Evolutionary conservation across 2,113 vertebrate species (phyloP).

Genomic region (Delphinus delphis): DNA sequence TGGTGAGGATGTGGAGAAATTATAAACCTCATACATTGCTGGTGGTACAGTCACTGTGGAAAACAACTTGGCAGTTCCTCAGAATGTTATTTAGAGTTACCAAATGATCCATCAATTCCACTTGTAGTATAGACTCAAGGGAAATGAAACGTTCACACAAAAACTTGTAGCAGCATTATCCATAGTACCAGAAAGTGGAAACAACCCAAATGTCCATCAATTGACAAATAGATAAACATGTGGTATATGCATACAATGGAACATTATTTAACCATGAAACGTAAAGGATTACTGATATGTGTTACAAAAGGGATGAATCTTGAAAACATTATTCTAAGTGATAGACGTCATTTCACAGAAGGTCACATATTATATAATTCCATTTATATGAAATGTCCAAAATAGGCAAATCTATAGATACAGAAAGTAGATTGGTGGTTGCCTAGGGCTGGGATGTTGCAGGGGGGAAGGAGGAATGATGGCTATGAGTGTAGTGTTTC

Average conservation of each 20-base stretch:
- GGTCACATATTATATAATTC: background rate
- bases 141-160: background rate
- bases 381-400: background rate
- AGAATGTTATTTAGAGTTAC: background rate
- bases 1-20: background rate
- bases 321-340: constrained; percentile 12
- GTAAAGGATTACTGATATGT: background rate
- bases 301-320: background rate
- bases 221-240: background rate
- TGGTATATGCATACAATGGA: background rate
- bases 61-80: background rate
- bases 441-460: background rate
- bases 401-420: background rate
- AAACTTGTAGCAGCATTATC: background rate
- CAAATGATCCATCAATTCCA: background rate
- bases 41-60: background rate
- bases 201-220: background rate
- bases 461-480: background rate
- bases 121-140: background rate
- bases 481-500: background rate
- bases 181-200: background rate
- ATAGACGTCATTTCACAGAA: background rate
- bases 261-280: background rate
- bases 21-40: background rate
- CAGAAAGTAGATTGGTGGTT: background rate